Evolutionary conservation across 2,888 invertebrate species (phyloP).

Genomic region (Agonopterix heracliana): DNA sequence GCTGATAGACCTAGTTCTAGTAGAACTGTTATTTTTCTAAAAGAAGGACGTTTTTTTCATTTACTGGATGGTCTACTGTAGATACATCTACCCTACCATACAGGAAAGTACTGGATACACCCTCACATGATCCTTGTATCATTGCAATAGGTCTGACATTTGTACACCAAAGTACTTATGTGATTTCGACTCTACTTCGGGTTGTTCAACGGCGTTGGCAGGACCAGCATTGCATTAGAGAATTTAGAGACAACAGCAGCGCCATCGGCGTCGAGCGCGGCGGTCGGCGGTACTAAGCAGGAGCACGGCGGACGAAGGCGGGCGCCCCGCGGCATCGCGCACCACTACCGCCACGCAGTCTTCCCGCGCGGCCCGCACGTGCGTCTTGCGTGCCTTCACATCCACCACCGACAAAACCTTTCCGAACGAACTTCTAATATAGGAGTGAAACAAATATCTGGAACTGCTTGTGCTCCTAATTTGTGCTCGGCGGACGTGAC

Average conservation of each 20-base stretch:
- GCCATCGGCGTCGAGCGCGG: conserved; percentile 47
- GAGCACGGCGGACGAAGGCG: conserved; percentile 10
- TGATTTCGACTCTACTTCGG: conserved; percentile 2
- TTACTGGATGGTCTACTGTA: too few species aligned
- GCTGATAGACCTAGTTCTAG: too few species aligned
- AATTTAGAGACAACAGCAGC: conserved; percentile 30
- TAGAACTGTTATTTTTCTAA: too few species aligned
- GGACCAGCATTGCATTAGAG: conserved; percentile 7
- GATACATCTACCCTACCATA: too few species aligned
- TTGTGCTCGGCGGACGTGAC: conserved; percentile 32
- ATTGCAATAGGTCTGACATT: too few species aligned
- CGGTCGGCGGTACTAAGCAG: conserved; percentile 30
- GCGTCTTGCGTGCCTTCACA: conserved; percentile 59
- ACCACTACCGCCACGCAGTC: conserved; percentile 72
- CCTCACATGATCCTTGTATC: too few species aligned
- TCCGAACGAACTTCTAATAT: conserved; percentile 44
- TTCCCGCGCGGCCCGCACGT: conserved; percentile 74
- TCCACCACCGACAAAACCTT: conserved; percentile 36
- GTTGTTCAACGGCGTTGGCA: neutral
- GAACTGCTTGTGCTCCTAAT: conserved; percentile 29
- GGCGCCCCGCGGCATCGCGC: conserved; percentile 25
- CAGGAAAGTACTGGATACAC: too few species aligned
- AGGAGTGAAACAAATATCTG: conserved; percentile 38
- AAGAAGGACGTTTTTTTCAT: too few species aligned
- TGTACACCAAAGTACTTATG: too few species aligned